Conservation (phyloP, 2,888 invertebrate species). For the Sepioteuthis lessoniana region DNA sequence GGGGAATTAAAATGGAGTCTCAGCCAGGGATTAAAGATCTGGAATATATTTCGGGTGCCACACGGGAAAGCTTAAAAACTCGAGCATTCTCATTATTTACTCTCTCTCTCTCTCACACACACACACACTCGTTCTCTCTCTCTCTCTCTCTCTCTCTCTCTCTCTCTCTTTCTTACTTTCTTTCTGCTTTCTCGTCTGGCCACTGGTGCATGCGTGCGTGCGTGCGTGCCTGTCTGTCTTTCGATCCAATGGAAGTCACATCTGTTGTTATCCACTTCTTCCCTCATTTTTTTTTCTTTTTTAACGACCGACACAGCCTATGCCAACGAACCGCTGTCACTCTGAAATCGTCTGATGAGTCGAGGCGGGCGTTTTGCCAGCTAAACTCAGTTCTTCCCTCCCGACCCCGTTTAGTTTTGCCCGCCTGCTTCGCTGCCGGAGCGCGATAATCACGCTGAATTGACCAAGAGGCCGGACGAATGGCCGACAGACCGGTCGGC, state of each 20-base stretch:
- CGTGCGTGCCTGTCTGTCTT: not conserved
- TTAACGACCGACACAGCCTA: not conserved
- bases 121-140: too few relatives aligned
- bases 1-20: too few relatives aligned
- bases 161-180: not conserved
- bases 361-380: not conserved
- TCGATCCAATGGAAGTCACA: not conserved
- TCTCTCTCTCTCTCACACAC: not conserved
- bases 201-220: not conserved
- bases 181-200: not conserved
- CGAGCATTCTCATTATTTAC: too few relatives aligned
- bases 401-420: not conserved
- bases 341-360: slow-evolving; percentile 9
- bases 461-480: not conserved
- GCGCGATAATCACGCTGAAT: slow-evolving; percentile 33
- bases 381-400: not conserved
- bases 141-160: not conserved
- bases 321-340: not conserved
- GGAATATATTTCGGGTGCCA: too few relatives aligned
- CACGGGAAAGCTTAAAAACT: too few relatives aligned
- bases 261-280: not conserved
- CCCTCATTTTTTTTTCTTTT: not conserved
- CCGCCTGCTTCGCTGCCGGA: slow-evolving; percentile 2
- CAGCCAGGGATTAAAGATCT: too few relatives aligned
- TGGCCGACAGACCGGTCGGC: not conserved